Base-by-base conservation (phyloP, 1,140 invertebrate species). In the Araneus ventricosus region DNA sequence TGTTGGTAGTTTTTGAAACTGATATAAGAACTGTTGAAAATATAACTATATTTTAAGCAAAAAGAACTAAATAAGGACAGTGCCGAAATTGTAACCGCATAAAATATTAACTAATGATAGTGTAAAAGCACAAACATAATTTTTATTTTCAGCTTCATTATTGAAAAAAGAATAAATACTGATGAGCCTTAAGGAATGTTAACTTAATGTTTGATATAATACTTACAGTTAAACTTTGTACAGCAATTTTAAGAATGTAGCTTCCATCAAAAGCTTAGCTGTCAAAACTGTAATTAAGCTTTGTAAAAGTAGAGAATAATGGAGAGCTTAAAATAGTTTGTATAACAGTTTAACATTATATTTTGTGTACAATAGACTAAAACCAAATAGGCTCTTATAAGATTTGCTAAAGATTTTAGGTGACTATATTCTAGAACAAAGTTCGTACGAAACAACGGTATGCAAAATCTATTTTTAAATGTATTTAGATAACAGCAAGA, bases 201-300 rank as follows among this genome's bases (percentile, higher is more conserved):
- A 82, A 82, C 37, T 82, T 41, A 82, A 82, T 75, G 17, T 82
- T 82, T 82, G 41, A 82, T 82, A 82, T 24, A 82, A 45, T 82
- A 75, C 30, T 37, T 82, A 82, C 80, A 82, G 70, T 27, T 27
- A 37, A 10, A 79, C 8, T 79, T 79, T 79, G 17, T 79, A 79
- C 34, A 30, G 27, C 10, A 79, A 20, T 79, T 79, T 79, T 63
- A 63, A 63, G 80, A n/a, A 82, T 6, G 41, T 14, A n/a, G 41
- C 30, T 82, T 82, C 34, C 22, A 45, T 22, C 37, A 82, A 22
- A 45, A 82, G 5, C 22, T 45, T 82, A 10, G 24, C 39, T 39
- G 24, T 45, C 39, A 39, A 82, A 82, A 82, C 39, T 22, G 5
- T 30, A 20, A 10, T 45, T 52, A 41, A 41, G 39, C 80, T 82